These are phyloP conservation scores for Ooceraea biroi DNA, from an alignment of 1,140 invertebrate genomes.

Conservation along the genomic window DNA sequence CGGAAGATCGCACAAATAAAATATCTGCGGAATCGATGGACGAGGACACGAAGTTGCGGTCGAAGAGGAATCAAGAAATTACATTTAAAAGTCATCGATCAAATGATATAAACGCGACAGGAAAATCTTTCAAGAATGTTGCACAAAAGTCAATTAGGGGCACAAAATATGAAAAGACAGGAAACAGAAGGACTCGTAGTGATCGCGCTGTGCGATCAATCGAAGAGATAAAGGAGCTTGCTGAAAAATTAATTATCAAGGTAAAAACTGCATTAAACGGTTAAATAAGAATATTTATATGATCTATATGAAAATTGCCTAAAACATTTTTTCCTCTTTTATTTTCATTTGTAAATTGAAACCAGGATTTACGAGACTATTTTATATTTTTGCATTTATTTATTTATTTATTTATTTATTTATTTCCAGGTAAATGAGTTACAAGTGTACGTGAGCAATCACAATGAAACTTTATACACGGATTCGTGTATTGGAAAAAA, in stretches of 20 bases:
- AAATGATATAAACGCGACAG: conserved; percentile 48
- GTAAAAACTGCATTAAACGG: conserved; percentile 25
- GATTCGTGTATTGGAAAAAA: neutral
- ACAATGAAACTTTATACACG: neutral
- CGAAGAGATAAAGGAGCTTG: conserved; percentile 72
- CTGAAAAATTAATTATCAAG: conserved; percentile 68
- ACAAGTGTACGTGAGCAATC: conserved; percentile 60
- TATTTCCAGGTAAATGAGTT: conserved; percentile 69
- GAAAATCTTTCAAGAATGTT: conserved; percentile 30
- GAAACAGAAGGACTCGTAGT: neutral
- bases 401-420: neutral
- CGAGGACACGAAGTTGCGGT: conserved; percentile 41
- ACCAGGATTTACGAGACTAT: no score
- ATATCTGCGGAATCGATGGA: neutral
- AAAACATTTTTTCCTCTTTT: no score
- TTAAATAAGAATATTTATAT: no score
- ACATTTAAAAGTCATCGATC: neutral
- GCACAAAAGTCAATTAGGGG: neutral
- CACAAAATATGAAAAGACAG: neutral
- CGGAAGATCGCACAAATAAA: neutral
- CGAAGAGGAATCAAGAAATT: conserved; percentile 57
- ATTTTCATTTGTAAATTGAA: no score
- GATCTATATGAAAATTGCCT: no score
- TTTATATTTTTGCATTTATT: no score
- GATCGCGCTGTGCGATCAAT: conserved; percentile 64